Evolutionary conservation across 1,140 invertebrate genomes (phyloP), one percentile per base, ranked within the genome.

Genomic region (Trichonephila clavata): DNA sequence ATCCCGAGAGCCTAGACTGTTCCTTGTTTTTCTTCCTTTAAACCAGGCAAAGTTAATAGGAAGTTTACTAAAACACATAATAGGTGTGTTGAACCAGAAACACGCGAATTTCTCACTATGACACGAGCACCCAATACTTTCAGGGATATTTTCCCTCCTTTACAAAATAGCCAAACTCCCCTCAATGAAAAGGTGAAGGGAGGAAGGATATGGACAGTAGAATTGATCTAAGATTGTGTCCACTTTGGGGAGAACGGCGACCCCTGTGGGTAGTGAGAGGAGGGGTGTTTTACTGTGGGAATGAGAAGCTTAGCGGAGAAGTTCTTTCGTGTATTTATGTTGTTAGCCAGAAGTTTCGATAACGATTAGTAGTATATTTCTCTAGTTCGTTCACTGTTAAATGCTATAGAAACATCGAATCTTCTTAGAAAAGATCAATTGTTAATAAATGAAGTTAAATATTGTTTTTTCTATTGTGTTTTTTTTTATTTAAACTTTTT

Each of bases 221-320:
- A 87, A 87, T 87, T 87, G 86, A 87, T 87, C 86, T 87, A 39
- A 87, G 86, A 87, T 87, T 87, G 50, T 87, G 86, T 87, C 86
- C 86, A 87, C 86, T 87, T 87, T 43, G 60, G 86, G 86, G 86
- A 65, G 32, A 63, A 32, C 61, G 61, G 86, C 59, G 50, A 87
- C 39, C 83, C 83, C 83, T 84, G 83, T 60, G 43, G 83, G n/a
- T 84, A n/a, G 57, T 59, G 83, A 59, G 57, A 84, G 81, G 39
- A 84, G 57, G 81, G 81, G 59, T n/a, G 21, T 39, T 77, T 77
- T 27, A 27, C 27, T 27, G 24, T 6, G 16, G 27, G 71, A 7
- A 18, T 39, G 71, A 32, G 27, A 1, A 77, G 71, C 71, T 77
- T 77, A 39, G 18, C 24, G 32, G 71, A 77, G 18, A 32, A 32